Conservation (phyloP, 2,797 vertebrate genomes). For the Antrozous pallidus region DNA sequence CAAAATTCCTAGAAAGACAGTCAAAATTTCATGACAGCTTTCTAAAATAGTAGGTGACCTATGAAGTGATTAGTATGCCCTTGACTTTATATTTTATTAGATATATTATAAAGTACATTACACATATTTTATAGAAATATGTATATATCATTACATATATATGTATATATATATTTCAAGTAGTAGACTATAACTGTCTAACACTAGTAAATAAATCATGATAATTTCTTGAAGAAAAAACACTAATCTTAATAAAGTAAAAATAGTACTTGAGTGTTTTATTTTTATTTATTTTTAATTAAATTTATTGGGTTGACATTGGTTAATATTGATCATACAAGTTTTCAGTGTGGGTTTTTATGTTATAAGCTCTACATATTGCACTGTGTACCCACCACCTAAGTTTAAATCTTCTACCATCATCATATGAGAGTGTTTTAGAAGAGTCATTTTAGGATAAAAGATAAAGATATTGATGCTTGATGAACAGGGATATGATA, state of each 20-base stretch:
- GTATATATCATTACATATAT: background rate
- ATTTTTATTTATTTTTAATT: no score
- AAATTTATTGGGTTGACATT: no score
- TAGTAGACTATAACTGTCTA: background rate
- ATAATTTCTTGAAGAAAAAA: background rate
- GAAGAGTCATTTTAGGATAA: slow-evolving; percentile 13
- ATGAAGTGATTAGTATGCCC: background rate
- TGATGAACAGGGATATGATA: background rate
- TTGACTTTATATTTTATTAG: background rate
- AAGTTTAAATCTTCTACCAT: no score
- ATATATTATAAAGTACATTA: background rate
- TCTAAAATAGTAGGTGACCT: background rate
- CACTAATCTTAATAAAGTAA: background rate
- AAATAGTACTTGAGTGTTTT: background rate
- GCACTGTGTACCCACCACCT: no score
- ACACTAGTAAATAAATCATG: background rate
- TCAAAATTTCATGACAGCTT: background rate
- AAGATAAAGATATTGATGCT: background rate
- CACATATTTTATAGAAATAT: background rate
- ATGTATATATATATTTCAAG: background rate
- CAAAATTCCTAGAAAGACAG: background rate
- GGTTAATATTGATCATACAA: no score
- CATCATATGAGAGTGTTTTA: background rate
- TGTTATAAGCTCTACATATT: no score
- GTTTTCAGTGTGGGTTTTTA: no score